Evolutionary conservation across 2,113 vertebrate genomes (phyloP).

Genomic region (Myrmecophaga tridactyla): DNA sequence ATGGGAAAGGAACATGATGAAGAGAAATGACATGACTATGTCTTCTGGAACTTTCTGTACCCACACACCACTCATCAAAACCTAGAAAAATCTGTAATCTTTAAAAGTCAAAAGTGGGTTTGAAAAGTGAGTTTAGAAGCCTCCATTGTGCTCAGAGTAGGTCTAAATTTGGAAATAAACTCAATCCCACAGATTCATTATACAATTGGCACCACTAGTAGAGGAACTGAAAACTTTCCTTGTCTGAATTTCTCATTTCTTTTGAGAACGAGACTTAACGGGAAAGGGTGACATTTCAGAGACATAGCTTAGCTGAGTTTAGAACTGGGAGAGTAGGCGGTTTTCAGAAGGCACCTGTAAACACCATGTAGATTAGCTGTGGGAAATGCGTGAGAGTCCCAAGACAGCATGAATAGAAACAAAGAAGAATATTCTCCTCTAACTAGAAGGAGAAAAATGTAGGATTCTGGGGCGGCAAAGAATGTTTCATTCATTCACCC

Average conservation of each 20-base stretch:
- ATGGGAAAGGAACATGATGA: background rate
- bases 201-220: slow-evolving; percentile 71
- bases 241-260: slow-evolving; percentile 75
- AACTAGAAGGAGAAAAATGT: slow-evolving; percentile 50
- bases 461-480: slow-evolving; percentile 49
- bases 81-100: slow-evolving; percentile 67
- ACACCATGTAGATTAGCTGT: slow-evolving; percentile 73
- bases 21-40: background rate
- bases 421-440: slow-evolving; percentile 68
- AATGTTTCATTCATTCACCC: slow-evolving; percentile 78
- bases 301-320: slow-evolving; percentile 71
- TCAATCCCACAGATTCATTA: slow-evolving; percentile 76
- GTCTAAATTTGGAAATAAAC: slow-evolving; percentile 79
- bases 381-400: slow-evolving; percentile 77
- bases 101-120: slow-evolving; percentile 74
- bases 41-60: slow-evolving; percentile 63
- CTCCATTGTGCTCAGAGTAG: slow-evolving; percentile 70
- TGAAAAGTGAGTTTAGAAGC: slow-evolving; percentile 70
- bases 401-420: slow-evolving; percentile 65
- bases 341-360: slow-evolving; percentile 75
- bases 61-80: slow-evolving; percentile 52
- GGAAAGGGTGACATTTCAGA: slow-evolving; percentile 76
- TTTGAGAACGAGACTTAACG: slow-evolving; percentile 67
- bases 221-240: slow-evolving; percentile 77
- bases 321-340: slow-evolving; percentile 53